phyloP scores from a whole-genome alignment of 2,888 invertebrate species.

The Reticulitermes lucifugus region DNA sequence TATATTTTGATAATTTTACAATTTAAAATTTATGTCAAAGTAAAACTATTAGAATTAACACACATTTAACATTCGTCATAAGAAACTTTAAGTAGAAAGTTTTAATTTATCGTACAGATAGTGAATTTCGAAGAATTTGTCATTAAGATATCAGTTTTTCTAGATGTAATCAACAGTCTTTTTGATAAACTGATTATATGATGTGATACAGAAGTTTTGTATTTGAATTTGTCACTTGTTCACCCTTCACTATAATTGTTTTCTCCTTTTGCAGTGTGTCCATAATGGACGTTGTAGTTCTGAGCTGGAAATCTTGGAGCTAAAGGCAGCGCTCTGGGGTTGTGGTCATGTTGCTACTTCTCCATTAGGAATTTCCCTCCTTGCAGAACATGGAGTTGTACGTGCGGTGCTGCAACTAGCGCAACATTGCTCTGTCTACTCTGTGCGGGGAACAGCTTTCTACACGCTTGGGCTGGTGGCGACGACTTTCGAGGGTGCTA shows the following conservation, averaged over 20 bases:
- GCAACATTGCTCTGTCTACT: constrained; percentile 84
- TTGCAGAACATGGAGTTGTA: constrained; percentile 71
- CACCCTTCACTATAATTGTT: neutral
- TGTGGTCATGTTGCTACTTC: constrained; percentile 85
- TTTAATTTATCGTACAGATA: too few relatives aligned
- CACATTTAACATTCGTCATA: too few relatives aligned
- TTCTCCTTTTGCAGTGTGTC: constrained; percentile 58
- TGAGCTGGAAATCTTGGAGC: constrained; percentile 77
- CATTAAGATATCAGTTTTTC: too few relatives aligned
- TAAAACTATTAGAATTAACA: too few relatives aligned
- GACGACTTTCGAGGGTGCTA: constrained; percentile 86
- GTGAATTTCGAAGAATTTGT: too few relatives aligned
- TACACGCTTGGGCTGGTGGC: constrained; percentile 89
- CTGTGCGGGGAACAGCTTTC: constrained; percentile 90
- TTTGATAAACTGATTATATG: too few relatives aligned
- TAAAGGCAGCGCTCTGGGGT: constrained; percentile 93
- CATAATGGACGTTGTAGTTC: constrained; percentile 69
- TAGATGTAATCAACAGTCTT: too few relatives aligned
- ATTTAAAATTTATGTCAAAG: too few relatives aligned
- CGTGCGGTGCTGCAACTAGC: constrained; percentile 72
- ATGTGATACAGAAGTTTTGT: too few relatives aligned
- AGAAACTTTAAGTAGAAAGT: too few relatives aligned
- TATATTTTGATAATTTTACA: too few relatives aligned
- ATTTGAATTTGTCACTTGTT: too few relatives aligned
- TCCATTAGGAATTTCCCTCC: constrained; percentile 78